phyloP scores from a whole-genome alignment of 2,113 vertebrate species.

The Calonectris borealis region DNA sequence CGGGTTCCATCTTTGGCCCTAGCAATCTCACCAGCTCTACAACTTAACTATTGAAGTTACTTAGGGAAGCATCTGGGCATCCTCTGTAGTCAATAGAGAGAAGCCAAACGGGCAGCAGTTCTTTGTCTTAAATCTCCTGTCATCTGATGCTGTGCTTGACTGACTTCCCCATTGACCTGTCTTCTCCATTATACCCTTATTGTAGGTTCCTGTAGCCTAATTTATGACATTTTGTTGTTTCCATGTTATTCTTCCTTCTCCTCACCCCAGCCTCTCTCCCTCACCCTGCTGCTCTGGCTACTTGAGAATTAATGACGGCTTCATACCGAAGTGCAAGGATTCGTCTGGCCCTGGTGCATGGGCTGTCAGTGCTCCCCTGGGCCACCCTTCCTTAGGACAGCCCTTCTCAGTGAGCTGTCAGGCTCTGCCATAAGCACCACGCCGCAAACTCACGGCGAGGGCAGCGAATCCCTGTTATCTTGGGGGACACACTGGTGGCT shows the following conservation, averaged over 20 bases:
- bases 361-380: neutral
- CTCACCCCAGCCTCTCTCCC: neutral
- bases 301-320: neutral
- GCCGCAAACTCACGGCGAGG: neutral
- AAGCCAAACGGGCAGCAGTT: neutral
- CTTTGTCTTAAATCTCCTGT: neutral
- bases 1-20: neutral
- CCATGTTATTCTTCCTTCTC: neutral
- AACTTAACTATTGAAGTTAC: neutral
- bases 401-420: neutral
- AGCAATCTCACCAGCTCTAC: neutral
- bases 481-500: neutral
- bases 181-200: neutral
- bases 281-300: neutral
- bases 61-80: neutral
- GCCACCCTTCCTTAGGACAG: neutral
- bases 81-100: neutral
- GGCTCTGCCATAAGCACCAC: neutral
- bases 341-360: accelerated
- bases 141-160: neutral
- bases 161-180: neutral
- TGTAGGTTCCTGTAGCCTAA: neutral
- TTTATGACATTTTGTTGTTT: neutral
- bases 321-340: neutral
- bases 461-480: neutral